Percentiles rank a stretch among this genome's conserved stretches.
These are phyloP conservation scores for Myotis lucifugus DNA, from an alignment of 2,113 vertebrate species.

Conservation along the genomic window DNA sequence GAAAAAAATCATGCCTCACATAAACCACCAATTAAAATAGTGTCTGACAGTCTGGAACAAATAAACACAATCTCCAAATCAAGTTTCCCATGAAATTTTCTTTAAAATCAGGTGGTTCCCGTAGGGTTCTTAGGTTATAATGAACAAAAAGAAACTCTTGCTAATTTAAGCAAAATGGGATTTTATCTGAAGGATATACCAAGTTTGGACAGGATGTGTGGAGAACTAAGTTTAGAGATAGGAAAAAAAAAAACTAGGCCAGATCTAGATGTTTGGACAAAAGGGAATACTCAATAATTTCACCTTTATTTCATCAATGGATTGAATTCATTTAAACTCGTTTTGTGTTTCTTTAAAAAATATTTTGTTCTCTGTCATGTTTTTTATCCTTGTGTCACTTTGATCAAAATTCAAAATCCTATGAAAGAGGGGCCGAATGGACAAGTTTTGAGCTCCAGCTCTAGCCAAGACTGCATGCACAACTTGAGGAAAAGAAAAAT, in stretches of 20 bases:
- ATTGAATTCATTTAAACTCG: background rate
- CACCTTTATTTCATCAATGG: background rate
- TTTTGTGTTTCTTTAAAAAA: background rate
- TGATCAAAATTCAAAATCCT: background rate
- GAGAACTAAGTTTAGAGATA: background rate
- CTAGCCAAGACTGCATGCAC: background rate
- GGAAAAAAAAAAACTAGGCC: background rate
- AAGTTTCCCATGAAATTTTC: background rate
- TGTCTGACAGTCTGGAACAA: conserved; percentile 27
- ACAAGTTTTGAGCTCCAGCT: background rate
- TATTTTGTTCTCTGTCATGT: background rate
- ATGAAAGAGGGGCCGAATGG: background rate
- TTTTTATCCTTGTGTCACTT: background rate
- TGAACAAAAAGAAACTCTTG: conserved; percentile 29
- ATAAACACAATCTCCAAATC: conserved; percentile 38
- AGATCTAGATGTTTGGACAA: background rate
- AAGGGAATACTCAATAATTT: background rate
- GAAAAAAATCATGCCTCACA: background rate
- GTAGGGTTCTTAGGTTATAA: background rate
- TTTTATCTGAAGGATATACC: conserved; percentile 13
- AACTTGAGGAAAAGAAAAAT: background rate
- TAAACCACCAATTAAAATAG: background rate
- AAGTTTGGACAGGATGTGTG: conserved; percentile 34
- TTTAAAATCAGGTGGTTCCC: conserved; percentile 11
- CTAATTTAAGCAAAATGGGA: conserved; percentile 41